A percentile compares a stretch with the other conserved stretches of the same genome.
These are phyloP conservation scores for Lepidocolaptes lacrymiger DNA, from an alignment of 2,797 vertebrate species.

Conservation along the genomic window DNA sequence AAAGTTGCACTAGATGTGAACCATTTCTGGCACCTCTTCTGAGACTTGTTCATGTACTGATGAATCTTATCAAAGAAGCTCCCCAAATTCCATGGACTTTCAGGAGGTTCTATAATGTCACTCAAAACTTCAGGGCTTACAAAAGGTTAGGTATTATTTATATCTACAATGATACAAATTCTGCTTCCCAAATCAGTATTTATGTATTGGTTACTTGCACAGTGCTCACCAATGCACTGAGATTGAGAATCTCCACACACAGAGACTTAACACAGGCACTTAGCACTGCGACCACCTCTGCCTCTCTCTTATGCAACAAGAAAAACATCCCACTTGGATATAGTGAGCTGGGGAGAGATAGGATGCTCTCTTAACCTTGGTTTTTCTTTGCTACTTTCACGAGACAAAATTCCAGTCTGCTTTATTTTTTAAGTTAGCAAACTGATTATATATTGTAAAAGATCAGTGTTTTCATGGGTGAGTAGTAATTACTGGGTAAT, in stretches of 20 bases:
- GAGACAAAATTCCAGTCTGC: slow-evolving; percentile 57
- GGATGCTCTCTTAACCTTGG: slow-evolving; percentile 47
- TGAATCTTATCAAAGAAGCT: background rate
- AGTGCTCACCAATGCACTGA: background rate
- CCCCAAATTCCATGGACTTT: background rate
- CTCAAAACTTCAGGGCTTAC: background rate
- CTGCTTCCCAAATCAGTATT: background rate
- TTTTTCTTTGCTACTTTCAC: slow-evolving; percentile 33
- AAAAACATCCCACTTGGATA: background rate
- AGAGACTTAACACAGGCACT: background rate
- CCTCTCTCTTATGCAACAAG: background rate
- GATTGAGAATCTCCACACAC: background rate
- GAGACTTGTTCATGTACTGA: background rate
- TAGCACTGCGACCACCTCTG: background rate
- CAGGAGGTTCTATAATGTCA: background rate
- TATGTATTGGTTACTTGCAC: background rate
- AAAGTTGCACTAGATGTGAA: background rate
- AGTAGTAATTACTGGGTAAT: slow-evolving; percentile 84
- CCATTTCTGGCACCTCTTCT: background rate
- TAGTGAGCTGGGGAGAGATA: background rate
- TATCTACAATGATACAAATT: background rate
- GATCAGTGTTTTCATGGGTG: slow-evolving; percentile 80
- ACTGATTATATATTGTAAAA: slow-evolving; percentile 74
- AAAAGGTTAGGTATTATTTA: background rate
- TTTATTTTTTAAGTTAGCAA: slow-evolving; percentile 70